Base-by-base conservation (phyloP, 2,797 vertebrate genomes). In the Mustela erminea region DNA sequence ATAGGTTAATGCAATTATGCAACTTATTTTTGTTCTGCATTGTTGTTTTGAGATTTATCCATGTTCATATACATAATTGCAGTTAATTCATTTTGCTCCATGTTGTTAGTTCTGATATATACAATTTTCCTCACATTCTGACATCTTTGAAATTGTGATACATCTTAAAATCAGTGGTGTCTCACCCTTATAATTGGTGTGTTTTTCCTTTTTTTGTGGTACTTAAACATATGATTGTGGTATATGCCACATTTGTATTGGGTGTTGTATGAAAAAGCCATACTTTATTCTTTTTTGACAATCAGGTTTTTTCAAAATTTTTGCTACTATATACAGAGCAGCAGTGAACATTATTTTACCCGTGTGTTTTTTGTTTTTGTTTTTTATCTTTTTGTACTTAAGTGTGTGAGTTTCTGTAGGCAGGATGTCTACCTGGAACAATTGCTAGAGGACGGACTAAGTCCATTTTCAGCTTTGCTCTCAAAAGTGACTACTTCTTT, bases 81-180 rank as follows among this genome's bases (percentile, higher is more conserved):
- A n/a, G 4, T 83, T 81, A 77, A 43, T 90, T 96, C 18, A 77
- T 91, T 96, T 70, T 90, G 23, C 35, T 96, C 9, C 13, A 77
- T 54, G n/a, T 87, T 12, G 32, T 83, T 86, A 77, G 62, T 95
- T 91, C 58, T 82, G 21, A 68, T 17, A 35, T 38, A 49, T 41
- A 58, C 20, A 43, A 12, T 72, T 62, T 74, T 25, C 8, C 4
- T 3, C 10, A 41, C 2, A 29, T 95, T 94, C 84, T 75, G 80
- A 72, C 35, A n/a, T 46, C 62, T 90, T 78, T 82, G 68, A 90
- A 80, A 84, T 93, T 92, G 60, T 54, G 46, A 90, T 60, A 29
- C 11, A 23, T 83, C 32, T 95, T 78, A 81, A 89, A 95, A 64
- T 80, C 32, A 74, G 7, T 90, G 38, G 72, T 87, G 35, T 87